phyloP scores from a whole-genome alignment of 2,888 invertebrate genomes.

The Tetropium fuscum region DNA sequence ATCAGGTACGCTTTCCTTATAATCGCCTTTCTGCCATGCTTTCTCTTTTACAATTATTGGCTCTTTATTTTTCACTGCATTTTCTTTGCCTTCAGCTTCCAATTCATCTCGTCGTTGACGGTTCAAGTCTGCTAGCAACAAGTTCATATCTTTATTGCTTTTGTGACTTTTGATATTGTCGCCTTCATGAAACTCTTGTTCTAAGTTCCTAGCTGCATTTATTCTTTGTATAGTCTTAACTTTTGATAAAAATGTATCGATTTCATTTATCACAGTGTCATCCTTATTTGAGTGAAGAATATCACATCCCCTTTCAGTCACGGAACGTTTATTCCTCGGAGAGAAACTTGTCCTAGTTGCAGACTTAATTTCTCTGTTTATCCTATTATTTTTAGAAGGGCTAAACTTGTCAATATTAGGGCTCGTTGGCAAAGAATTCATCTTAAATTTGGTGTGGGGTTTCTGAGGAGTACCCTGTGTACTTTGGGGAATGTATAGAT shows the following conservation, averaged over 20 bases:
- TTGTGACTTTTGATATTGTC: neutral
- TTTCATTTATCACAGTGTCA: slow-evolving; percentile 51
- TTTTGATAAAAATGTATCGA: slow-evolving; percentile 61
- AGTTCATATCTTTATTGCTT: neutral
- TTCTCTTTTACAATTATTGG: slow-evolving; percentile 37
- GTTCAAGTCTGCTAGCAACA: neutral
- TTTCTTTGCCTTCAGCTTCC: slow-evolving; percentile 46
- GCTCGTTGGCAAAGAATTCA: slow-evolving; percentile 59
- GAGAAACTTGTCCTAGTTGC: slow-evolving; percentile 29
- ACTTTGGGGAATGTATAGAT: slow-evolving; percentile 51
- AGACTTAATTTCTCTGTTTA: slow-evolving; percentile 13
- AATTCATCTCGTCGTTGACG: neutral
- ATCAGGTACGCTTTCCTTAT: slow-evolving; percentile 61
- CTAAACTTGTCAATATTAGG: slow-evolving; percentile 50
- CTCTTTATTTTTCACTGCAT: slow-evolving; percentile 59
- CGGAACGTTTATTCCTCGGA: slow-evolving; percentile 31
- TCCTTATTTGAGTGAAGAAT: slow-evolving; percentile 22
- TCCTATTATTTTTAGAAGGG: slow-evolving; percentile 33
- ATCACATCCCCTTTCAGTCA: neutral
- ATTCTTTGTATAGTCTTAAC: slow-evolving; percentile 57
- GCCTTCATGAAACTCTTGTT: slow-evolving; percentile 46
- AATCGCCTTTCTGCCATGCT: slow-evolving; percentile 58
- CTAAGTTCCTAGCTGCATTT: slow-evolving; percentile 53
- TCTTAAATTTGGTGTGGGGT: slow-evolving; percentile 53
- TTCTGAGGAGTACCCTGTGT: slow-evolving; percentile 63